These are phyloP conservation scores for Diplolepis rosae DNA, from an alignment of 2,888 invertebrate species.

Conservation along the genomic window DNA sequence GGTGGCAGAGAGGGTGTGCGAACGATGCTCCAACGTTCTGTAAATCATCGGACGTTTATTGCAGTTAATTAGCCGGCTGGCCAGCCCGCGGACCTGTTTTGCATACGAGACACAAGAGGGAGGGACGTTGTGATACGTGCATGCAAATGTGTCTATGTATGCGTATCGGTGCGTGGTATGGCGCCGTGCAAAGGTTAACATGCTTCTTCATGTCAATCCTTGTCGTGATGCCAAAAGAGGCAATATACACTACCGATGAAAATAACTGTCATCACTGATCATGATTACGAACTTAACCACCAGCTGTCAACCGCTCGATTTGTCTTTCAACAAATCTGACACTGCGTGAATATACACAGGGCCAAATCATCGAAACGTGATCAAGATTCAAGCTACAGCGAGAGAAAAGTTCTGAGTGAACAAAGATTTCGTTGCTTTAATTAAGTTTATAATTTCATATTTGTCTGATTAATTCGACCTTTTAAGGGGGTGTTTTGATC, in stretches of 20 bases:
- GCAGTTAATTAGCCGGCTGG: constrained; percentile 66
- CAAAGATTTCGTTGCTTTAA: too few relatives aligned
- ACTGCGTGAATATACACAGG: neutral
- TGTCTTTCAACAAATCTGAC: neutral
- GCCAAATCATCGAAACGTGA: neutral
- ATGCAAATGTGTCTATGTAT: constrained; percentile 17
- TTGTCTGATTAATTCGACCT: too few relatives aligned
- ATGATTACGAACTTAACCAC: constrained; percentile 19
- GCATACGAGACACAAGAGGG: constrained; percentile 51
- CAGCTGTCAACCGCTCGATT: neutral
- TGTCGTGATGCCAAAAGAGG: constrained; percentile 21
- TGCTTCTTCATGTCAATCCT: constrained; percentile 41
- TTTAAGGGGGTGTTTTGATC: too few relatives aligned
- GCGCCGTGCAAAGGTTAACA: constrained; percentile 58
- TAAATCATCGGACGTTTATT: constrained; percentile 69
- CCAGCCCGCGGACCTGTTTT: constrained; percentile 58
- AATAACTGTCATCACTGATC: constrained; percentile 24
- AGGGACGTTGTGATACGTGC: constrained; percentile 37
- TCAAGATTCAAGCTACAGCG: too few relatives aligned
- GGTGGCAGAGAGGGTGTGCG: constrained; percentile 19
- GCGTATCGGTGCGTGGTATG: constrained; percentile 29
- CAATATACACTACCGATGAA: neutral
- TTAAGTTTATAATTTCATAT: too few relatives aligned
- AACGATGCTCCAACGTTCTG: constrained; percentile 49
- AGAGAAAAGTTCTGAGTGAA: too few relatives aligned